These are phyloP conservation scores for Drosophila erecta DNA, from an alignment of 1,140 invertebrate species.

Conservation along the genomic window DNA sequence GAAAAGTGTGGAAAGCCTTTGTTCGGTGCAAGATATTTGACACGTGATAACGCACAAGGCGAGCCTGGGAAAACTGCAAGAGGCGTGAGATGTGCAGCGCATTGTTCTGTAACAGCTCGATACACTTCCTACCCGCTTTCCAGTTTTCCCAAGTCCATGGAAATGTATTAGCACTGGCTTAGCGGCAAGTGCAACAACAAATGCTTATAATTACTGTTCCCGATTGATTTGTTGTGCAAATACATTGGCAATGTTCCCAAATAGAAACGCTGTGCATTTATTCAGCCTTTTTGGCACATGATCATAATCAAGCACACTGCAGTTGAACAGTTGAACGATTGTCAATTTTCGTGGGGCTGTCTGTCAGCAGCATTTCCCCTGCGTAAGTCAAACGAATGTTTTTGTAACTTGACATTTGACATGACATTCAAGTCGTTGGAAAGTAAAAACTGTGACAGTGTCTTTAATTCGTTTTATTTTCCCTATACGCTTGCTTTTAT, in stretches of 20 bases:
- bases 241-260: too few relatives aligned
- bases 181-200: background rate
- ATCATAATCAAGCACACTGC: background rate
- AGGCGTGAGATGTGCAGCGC: slow-evolving; percentile 65
- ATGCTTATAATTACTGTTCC: background rate
- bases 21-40: slow-evolving; percentile 61
- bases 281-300: background rate
- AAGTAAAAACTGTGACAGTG: slow-evolving; percentile 69
- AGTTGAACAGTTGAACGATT: slow-evolving; percentile 9
- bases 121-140: slow-evolving; percentile 30
- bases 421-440: slow-evolving; percentile 72
- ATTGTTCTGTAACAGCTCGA: slow-evolving; percentile 26
- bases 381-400: slow-evolving; percentile 40
- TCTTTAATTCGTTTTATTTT: slow-evolving; percentile 70
- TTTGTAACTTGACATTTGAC: slow-evolving; percentile 63
- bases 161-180: too few relatives aligned
- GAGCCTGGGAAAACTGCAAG: slow-evolving; percentile 42
- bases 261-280: background rate
- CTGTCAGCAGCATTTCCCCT: slow-evolving; percentile 57
- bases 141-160: background rate
- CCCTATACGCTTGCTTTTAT: slow-evolving; percentile 11
- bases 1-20: slow-evolving; percentile 57
- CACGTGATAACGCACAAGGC: slow-evolving; percentile 66
- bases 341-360: background rate
- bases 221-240: too few relatives aligned